phyloP scores from a whole-genome alignment of 1,140 invertebrate species.

The Monochamus saltuarius region DNA sequence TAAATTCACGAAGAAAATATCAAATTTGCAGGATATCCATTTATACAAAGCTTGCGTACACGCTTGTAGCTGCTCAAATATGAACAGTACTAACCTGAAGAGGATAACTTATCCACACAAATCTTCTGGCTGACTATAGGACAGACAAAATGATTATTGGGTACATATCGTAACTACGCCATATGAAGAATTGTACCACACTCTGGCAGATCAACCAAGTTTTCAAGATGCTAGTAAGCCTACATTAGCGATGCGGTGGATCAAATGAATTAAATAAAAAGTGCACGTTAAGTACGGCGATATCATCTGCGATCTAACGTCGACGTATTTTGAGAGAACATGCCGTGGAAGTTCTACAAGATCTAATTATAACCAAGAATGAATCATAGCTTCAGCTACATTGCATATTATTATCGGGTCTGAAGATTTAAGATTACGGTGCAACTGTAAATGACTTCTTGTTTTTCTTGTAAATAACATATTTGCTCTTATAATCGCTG shows the following conservation, averaged over 20 bases:
- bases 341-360: no score
- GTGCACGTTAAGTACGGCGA: no score
- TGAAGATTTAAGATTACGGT: conserved; percentile 22
- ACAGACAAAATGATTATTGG: conserved; percentile 40
- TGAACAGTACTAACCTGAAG: neutral
- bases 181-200: conserved; percentile 34
- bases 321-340: no score
- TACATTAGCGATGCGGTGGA: no score
- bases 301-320: no score
- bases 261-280: no score
- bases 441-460: conserved; percentile 24
- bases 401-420: conserved; percentile 22
- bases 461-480: no score
- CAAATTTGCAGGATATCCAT: conserved; percentile 35
- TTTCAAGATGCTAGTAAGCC: neutral
- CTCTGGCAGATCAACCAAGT: conserved; percentile 23
- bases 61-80: conserved; percentile 13
- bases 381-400: conserved; percentile 19
- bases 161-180: conserved; percentile 33
- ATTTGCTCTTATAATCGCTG: no score
- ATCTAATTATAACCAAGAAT: conserved; percentile 23
- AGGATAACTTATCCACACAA: neutral
- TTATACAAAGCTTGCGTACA: conserved; percentile 29
- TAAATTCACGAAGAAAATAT: conserved; percentile 34
- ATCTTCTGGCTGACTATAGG: conserved; percentile 17